A percentile compares a stretch with the other conserved stretches of the same genome.
These are phyloP conservation scores for Pelecanus crispus DNA, from an alignment of 2,113 vertebrate species.

Conservation along the genomic window DNA sequence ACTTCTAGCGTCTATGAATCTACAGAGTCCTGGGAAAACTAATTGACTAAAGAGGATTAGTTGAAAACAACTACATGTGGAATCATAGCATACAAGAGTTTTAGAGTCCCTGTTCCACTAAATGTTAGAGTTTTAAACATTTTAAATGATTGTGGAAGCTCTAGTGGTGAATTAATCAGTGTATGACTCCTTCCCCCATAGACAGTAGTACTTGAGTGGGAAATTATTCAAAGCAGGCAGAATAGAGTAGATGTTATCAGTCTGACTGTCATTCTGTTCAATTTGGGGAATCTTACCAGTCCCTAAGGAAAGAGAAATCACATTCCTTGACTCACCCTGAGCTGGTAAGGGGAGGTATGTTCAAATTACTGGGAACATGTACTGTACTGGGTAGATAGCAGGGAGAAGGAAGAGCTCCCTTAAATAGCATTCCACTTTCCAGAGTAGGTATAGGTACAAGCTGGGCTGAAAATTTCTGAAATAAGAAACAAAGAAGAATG, in stretches of 20 bases:
- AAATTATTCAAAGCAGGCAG: slow-evolving; percentile 13
- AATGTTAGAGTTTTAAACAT: background rate
- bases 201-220: background rate
- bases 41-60: background rate
- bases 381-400: background rate
- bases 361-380: background rate
- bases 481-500: background rate
- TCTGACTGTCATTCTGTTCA: slow-evolving; percentile 50
- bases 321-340: background rate
- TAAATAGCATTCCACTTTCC: background rate
- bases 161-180: background rate
- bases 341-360: background rate
- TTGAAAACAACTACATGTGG: background rate
- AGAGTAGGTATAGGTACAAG: background rate
- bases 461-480: background rate
- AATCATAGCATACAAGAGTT: background rate
- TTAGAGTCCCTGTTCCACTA: background rate
- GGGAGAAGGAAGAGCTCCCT: background rate
- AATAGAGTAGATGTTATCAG: slow-evolving; percentile 28
- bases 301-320: background rate
- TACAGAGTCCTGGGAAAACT: background rate
- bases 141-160: background rate
- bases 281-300: slow-evolving; percentile 14
- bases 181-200: background rate
- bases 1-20: background rate